These are phyloP conservation scores for Zaprionus davidi DNA, from an alignment of 1,140 invertebrate genomes.

Conservation along the genomic window DNA sequence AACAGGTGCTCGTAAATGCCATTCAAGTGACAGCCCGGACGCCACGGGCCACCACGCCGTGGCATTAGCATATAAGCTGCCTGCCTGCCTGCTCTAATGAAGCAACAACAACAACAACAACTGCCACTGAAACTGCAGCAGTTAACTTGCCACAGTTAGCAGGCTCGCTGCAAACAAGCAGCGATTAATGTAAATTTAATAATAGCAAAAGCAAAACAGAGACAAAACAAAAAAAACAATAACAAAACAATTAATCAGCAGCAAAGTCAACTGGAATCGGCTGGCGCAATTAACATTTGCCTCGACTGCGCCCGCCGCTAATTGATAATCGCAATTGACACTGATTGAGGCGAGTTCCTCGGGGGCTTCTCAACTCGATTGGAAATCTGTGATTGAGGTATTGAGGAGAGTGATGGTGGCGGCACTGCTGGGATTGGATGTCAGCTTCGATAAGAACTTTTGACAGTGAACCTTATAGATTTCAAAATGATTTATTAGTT, in stretches of 20 bases:
- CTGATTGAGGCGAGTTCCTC: conserved; percentile 34
- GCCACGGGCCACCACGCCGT: conserved; percentile 49
- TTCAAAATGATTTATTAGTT: not conserved
- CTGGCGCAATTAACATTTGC: conserved; percentile 31
- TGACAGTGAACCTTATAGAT: not conserved
- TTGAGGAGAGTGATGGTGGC: not conserved
- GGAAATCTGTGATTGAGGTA: not conserved
- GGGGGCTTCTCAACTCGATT: conserved; percentile 2
- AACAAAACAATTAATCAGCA: conserved; percentile 78
- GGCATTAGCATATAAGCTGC: conserved; percentile 75
- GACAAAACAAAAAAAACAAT: conserved; percentile 50
- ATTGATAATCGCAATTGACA: conserved; percentile 42
- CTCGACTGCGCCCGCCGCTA: conserved; percentile 19
- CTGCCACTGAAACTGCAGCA: not conserved
- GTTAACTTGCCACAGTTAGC: conserved; percentile 43
- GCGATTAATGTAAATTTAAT: conserved; percentile 52
- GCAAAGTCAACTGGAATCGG: conserved; percentile 42
- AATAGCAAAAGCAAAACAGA: conserved; percentile 47
- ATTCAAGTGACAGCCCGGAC: conserved; percentile 63
- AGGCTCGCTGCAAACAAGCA: conserved; percentile 11
- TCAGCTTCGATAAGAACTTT: not conserved
- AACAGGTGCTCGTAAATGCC: conserved; percentile 78
- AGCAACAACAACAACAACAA: conserved; percentile 15
- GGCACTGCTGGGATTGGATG: not conserved
- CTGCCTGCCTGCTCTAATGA: conserved; percentile 56